A percentile compares a stretch with the other conserved stretches of the same genome.
Evolutionary conservation across 2,113 vertebrate genomes (phyloP).

Genomic region (Myanophis thanlyinensis): DNA sequence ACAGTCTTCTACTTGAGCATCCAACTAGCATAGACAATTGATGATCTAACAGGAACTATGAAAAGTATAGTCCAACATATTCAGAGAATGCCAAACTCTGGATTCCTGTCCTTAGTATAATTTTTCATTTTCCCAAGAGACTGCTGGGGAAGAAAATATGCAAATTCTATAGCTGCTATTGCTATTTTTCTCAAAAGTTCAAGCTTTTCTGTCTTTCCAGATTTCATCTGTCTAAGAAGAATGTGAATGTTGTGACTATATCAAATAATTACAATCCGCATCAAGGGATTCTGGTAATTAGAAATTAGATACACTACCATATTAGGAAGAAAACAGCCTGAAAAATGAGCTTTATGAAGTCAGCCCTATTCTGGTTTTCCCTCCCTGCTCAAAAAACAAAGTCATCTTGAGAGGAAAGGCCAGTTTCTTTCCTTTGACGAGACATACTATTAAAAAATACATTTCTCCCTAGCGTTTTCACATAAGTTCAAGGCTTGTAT

Average conservation of each 20-base stretch:
- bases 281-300: neutral
- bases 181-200: neutral
- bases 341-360: neutral
- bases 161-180: neutral
- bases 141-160: neutral
- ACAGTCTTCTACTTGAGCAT: neutral
- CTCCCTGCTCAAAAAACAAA: neutral
- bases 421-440: neutral
- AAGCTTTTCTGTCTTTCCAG: conserved; percentile 8
- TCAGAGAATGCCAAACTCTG: neutral
- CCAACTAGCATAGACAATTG: neutral
- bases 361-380: neutral
- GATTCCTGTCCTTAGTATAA: neutral
- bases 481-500: neutral
- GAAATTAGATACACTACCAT: neutral
- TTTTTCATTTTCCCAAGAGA: neutral
- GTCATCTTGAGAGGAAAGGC: neutral
- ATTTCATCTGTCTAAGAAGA: conserved; percentile 14
- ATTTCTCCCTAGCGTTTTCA: neutral
- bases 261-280: neutral
- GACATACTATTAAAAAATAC: neutral
- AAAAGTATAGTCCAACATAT: neutral
- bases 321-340: accelerated
- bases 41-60: neutral
- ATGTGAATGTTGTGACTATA: neutral